A percentile compares a stretch with the other conserved stretches of the same genome.
Conservation (phyloP, 92 coral and sea anemone species). For the Zoanthus solanderi region DNA sequence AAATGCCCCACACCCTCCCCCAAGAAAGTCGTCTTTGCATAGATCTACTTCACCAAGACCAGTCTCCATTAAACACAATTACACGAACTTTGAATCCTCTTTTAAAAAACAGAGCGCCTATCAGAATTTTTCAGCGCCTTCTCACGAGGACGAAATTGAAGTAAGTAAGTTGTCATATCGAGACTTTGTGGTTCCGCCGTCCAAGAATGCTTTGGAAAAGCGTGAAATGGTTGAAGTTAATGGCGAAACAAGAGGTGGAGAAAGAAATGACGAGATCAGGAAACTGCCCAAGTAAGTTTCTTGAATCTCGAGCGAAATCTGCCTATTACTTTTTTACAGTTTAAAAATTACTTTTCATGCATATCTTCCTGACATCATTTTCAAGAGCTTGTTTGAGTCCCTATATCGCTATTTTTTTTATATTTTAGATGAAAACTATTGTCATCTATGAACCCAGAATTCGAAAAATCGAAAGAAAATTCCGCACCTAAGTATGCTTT, state of each 20-base stretch:
- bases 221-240: slow-evolving; percentile 31
- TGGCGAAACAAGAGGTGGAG: slow-evolving; percentile 9
- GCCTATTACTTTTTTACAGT: background rate
- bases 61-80: background rate
- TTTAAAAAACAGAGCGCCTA: slow-evolving; percentile 7
- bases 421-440: no score
- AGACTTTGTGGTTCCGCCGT: slow-evolving; percentile 70
- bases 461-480: no score
- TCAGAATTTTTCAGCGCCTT: slow-evolving; percentile 19
- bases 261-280: slow-evolving; percentile 6
- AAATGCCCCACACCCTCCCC: slow-evolving; percentile 47
- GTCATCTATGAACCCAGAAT: no score
- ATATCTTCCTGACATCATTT: no score
- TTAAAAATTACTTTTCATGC: no score
- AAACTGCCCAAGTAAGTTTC: slow-evolving; percentile 29
- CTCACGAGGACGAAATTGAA: slow-evolving; percentile 12
- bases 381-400: no score
- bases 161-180: slow-evolving; percentile 58
- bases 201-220: slow-evolving; percentile 54
- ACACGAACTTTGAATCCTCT: background rate
- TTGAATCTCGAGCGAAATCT: background rate
- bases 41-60: slow-evolving; percentile 30
- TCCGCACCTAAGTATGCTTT: no score
- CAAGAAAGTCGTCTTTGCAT: slow-evolving; percentile 38
- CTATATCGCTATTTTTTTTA: no score